Conservation (phyloP, 1,140 invertebrate species). For the Nasonia giraulti region DNA sequence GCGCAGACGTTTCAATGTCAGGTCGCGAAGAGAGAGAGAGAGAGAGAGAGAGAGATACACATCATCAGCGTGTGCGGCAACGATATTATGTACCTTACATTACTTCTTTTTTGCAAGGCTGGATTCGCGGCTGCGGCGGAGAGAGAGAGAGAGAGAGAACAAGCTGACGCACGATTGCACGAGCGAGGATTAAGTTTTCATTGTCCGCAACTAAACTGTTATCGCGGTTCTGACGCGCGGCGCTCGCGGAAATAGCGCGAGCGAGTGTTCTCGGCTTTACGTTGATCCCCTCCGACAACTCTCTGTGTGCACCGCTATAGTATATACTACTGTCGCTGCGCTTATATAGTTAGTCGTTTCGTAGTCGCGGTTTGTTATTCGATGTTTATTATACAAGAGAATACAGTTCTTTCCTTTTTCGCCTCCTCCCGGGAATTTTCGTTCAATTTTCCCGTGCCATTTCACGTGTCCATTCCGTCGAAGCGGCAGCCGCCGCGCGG, state of each 20-base stretch:
- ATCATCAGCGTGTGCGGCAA: not conserved
- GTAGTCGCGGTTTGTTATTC: no score
- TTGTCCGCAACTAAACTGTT: not conserved
- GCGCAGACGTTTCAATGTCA: conserved; percentile 46
- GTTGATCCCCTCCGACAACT: no score
- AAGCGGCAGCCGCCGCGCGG: no score
- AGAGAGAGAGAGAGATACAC: not conserved
- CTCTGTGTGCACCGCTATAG: no score
- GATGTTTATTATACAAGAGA: no score
- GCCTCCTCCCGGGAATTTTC: not conserved
- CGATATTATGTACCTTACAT: no score
- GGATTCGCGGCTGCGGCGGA: not conserved
- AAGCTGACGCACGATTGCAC: not conserved
- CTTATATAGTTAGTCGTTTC: no score
- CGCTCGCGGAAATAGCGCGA: not conserved
- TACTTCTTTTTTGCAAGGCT: not conserved
- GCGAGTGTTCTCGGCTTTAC: no score
- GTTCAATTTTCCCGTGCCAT: conserved; percentile 37
- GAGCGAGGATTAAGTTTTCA: conserved; percentile 2
- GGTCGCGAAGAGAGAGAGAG: not conserved
- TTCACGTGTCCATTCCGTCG: conserved; percentile 15
- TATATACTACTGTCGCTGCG: no score
- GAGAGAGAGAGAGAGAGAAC: no score
- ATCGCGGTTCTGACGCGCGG: not conserved
- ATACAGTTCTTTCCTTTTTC: not conserved